Evolutionary conservation across 2,888 invertebrate species (phyloP).

Genomic region (Cryptocephalus moraei): DNA sequence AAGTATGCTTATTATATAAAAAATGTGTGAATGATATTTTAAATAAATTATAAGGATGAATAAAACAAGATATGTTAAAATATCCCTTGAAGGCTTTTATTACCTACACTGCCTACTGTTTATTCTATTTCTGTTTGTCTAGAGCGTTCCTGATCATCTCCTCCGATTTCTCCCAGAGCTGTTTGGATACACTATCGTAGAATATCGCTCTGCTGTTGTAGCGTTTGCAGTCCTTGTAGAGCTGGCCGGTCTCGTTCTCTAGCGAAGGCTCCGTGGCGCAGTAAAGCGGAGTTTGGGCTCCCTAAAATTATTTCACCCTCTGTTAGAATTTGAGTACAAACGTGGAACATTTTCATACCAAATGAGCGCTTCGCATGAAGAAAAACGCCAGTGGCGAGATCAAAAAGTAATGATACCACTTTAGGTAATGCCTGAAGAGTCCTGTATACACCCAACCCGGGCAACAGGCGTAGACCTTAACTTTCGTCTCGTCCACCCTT

Average conservation of each 20-base stretch:
- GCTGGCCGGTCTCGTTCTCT: conserved; percentile 54
- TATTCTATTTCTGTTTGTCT: conserved; percentile 3
- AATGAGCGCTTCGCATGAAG: conserved; percentile 61
- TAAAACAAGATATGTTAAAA: conserved; percentile 2
- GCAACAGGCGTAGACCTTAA: conserved; percentile 59
- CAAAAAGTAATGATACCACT: conserved; percentile 63
- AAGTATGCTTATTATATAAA: conserved; percentile 26
- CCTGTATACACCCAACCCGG: conserved; percentile 75
- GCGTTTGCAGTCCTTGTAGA: conserved; percentile 64
- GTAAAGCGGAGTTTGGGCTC: conserved; percentile 67
- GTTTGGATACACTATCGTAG: conserved; percentile 49
- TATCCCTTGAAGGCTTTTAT: too few species aligned
- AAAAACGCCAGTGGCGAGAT: conserved; percentile 60
- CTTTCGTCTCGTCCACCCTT: conserved; percentile 43
- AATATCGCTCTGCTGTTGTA: conserved; percentile 52
- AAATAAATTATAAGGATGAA: conserved; percentile 24
- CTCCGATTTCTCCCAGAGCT: conserved; percentile 52
- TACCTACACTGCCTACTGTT: too few species aligned
- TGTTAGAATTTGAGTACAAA: too few species aligned
- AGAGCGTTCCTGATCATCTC: conserved; percentile 18
- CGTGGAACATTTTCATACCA: conserved; percentile 41
- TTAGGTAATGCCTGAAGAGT: conserved; percentile 53
- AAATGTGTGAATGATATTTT: conserved; percentile 31
- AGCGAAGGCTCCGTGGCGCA: conserved; percentile 58
- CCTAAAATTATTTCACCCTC: conserved; percentile 44